Base-by-base conservation (phyloP, 2,888 invertebrate genomes). In the Trypoxylon attenuatum region DNA sequence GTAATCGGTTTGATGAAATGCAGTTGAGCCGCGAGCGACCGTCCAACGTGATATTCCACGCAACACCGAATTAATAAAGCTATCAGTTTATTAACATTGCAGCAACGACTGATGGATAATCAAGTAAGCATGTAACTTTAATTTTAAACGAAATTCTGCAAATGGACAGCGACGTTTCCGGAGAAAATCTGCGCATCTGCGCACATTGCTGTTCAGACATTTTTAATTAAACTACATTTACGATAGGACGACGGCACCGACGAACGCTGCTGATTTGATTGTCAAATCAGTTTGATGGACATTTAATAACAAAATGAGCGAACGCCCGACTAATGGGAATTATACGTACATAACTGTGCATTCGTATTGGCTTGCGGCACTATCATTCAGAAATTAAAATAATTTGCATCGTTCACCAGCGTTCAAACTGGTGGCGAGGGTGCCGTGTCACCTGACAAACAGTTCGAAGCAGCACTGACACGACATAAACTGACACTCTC, bases 171-270 rank as follows among this genome's bases (percentile, higher is more conserved):
- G 22, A 23, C 45, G 39, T 27, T 59, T 46, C n/a, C 18, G 38
- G 22, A 38, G 13, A 2, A 2, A 5, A 8, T 27, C 29, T 45
- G 10, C 18, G 10, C 15, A 2, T 2, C 2, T 16, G 46, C 15
- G 4, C 46, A 25, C 25, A 27, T 16, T 19, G 43, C 38, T 38
- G 53, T 45, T 21, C n/a, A 38, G 27, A 53, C 53, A 39, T 53
- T 59, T 59, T 59, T 59, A 59, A 59, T 59, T 45, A 59, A 59
- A 59, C 53, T 59, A 47, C 54, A 60, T 60, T 60, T 39, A 54
- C n/a, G 8, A n/a, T 19, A 25, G 33, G 47, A 55, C 54, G 21
- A 41, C 43, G 39, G 45, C 29, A 27, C 47, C 47, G 39, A 39
- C 25, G 18, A 38, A n/a, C 23, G 57, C 45, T 45, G 43, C 56